Evolutionary conservation across 2,113 vertebrate species (phyloP).

Genomic region (Tauraco erythrolophus): DNA sequence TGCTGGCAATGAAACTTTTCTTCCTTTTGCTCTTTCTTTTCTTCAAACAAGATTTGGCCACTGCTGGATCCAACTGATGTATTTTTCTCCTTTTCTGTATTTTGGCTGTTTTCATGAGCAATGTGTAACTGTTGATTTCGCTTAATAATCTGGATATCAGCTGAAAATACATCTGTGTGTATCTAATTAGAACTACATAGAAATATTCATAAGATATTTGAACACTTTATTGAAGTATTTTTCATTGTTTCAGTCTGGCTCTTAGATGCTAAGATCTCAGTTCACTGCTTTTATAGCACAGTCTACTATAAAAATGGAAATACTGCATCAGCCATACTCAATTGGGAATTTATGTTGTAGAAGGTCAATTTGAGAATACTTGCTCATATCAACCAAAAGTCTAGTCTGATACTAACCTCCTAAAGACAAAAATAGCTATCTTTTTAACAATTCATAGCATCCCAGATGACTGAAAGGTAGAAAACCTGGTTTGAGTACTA

Average conservation of each 20-base stretch:
- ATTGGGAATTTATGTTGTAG: neutral
- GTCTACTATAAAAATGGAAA: slow-evolving; percentile 23
- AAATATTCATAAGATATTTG: slow-evolving; percentile 16
- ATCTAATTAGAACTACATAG: slow-evolving; percentile 29
- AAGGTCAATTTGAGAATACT: slow-evolving; percentile 23
- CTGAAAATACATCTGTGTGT: neutral
- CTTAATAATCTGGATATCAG: slow-evolving; percentile 8
- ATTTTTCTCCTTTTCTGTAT: slow-evolving; percentile 20
- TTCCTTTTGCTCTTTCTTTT: neutral
- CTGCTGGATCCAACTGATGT: slow-evolving; percentile 33
- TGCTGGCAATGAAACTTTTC: neutral
- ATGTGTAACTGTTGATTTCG: slow-evolving; percentile 24
- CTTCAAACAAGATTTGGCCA: neutral
- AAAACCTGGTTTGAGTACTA: neutral
- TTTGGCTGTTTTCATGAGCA: slow-evolving; percentile 16
- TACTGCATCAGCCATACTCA: neutral
- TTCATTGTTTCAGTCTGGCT: neutral
- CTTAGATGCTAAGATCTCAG: neutral
- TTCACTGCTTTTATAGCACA: neutral
- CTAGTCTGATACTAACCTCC: neutral
- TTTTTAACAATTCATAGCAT: neutral
- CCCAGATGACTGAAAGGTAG: neutral
- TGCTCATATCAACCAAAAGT: neutral
- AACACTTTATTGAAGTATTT: slow-evolving; percentile 1
- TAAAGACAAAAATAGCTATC: neutral